Conservation (phyloP, 2,113 vertebrate genomes). For the Myiozetetes cayanensis region DNA sequence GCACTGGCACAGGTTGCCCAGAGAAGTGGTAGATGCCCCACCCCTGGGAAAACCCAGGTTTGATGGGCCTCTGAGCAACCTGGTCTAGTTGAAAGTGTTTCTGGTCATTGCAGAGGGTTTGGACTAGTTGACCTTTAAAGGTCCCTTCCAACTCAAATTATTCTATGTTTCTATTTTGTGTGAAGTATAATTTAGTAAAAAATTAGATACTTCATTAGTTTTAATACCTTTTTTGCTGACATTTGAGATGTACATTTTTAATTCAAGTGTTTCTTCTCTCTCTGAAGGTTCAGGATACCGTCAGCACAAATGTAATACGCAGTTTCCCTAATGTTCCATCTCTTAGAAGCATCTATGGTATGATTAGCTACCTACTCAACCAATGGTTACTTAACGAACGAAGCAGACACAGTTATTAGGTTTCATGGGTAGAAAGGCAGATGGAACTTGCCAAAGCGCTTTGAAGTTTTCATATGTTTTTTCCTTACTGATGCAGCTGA, state of each 20-base stretch:
- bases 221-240: neutral
- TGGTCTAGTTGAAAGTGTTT: neutral
- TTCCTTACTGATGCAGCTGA: neutral
- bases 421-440: neutral
- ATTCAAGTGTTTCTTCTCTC: neutral
- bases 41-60: neutral
- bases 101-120: neutral
- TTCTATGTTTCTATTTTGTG: neutral
- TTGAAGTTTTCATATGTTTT: slow-evolving; percentile 35
- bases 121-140: neutral
- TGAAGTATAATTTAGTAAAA: neutral
- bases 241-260: neutral
- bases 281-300: neutral
- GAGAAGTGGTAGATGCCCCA: neutral
- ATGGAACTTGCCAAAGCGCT: neutral
- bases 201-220: neutral
- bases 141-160: neutral
- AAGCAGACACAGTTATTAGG: neutral
- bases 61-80: neutral
- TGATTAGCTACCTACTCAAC: neutral
- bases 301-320: neutral
- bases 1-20: neutral
- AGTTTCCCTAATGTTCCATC: neutral
- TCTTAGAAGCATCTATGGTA: neutral
- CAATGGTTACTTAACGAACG: neutral